Evolutionary conservation across 2,797 vertebrate species (phyloP), one percentile per base, ranked within the genome.

Genomic region (Notoglanidium macrostoma): DNA sequence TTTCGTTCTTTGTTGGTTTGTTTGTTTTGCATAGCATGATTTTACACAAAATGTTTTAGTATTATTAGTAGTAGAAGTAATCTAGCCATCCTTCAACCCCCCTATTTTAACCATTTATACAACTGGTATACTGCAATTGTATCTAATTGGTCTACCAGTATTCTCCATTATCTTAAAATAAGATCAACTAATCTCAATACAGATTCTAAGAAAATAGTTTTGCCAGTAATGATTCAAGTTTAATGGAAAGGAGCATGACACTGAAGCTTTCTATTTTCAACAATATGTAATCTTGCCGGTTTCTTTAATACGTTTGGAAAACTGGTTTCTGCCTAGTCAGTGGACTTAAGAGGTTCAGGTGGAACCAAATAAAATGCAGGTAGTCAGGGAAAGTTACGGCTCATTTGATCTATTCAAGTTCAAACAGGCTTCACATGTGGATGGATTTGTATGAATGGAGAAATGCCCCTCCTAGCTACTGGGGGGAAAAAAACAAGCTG

Each of bases 391-490:
- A 76, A 5, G 65, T 70, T 85, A 77, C 44, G 35, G 67, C 87
- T 87, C 40, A 89, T 85, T 83, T 86, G 76, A 87, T 85, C 85
- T 85, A 54, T 89, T 92, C 92, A 92, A 84, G 91, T 92, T 91
- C 57, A 86, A 90, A 93, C 92, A 91, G 86, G 92, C 87, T 82
- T 87, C 61, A 72, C 26, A 23, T 74, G 49, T 35, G 84, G 76
- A 85, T 73, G 76, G 89, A 73, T 73, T 86, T 65, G 49, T 80
- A 32, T 90, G 76, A 89, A 89, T 65, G 54, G 65, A 83, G 65
- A 80, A 55, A 81, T 40, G 90, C 91, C 86, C 87, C 89, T 91
- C 91, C 91, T 90, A 90, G 89, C 88, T 88, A 92, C 85, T 74
- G 68, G 57, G 32, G 44, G 70, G 65, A 35, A 21, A 57, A 82